These are phyloP conservation scores for Motacilla tschutschensis DNA, from an alignment of 2,113 vertebrate species.

Conservation along the genomic window DNA sequence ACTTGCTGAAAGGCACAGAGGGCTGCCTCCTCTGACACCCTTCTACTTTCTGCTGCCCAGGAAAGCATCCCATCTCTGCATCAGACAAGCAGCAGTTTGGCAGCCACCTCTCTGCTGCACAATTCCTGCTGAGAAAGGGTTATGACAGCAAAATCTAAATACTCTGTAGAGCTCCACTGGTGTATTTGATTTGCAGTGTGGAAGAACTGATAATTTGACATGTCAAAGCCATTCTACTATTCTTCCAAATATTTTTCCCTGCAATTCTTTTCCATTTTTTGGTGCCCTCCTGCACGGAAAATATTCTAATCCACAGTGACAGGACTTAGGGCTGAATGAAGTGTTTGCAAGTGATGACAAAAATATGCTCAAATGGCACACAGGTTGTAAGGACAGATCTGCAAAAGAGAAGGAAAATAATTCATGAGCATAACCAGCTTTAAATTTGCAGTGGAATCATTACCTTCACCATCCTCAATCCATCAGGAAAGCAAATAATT, in stretches of 20 bases:
- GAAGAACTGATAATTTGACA: not conserved
- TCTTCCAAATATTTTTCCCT: not conserved
- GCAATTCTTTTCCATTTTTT: not conserved
- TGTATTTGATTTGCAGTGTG: not conserved
- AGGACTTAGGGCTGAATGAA: not conserved
- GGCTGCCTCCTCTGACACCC: not conserved
- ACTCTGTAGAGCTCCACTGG: not conserved
- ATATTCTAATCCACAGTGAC: not conserved
- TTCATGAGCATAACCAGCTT: constrained; percentile 28
- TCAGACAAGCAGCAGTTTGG: not conserved
- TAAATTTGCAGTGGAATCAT: constrained; percentile 20
- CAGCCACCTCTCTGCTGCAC: not conserved
- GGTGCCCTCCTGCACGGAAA: not conserved
- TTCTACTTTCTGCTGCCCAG: not conserved
- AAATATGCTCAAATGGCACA: constrained; percentile 35
- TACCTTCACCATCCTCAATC: not conserved
- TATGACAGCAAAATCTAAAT: not conserved
- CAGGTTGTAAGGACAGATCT: constrained; percentile 5
- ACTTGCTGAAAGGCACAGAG: not conserved
- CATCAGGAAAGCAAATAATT: not conserved
- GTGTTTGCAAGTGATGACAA: constrained; percentile 26
- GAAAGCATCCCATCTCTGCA: not conserved
- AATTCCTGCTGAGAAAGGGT: not conserved
- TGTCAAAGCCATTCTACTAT: not conserved
- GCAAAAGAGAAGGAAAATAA: not conserved